Conservation (phyloP, 2,888 invertebrate genomes). For the Anticlea derivata region DNA sequence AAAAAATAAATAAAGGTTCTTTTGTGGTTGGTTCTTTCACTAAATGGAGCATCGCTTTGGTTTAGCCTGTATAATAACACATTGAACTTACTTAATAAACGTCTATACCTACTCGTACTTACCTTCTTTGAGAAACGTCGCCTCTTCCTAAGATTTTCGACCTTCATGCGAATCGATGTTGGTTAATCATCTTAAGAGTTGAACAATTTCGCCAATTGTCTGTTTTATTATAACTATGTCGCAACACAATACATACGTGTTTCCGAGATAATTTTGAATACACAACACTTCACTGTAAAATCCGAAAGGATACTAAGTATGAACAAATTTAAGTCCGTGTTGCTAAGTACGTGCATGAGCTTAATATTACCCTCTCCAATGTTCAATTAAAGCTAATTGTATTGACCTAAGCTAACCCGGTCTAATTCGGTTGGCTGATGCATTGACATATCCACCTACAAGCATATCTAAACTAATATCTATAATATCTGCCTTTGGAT, state of each 20-base stretch:
- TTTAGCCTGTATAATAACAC: slow-evolving; percentile 7
- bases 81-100: slow-evolving; percentile 41
- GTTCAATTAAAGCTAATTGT: slow-evolving; percentile 77
- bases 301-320: slow-evolving; percentile 35
- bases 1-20: no score
- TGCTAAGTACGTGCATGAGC: slow-evolving; percentile 36
- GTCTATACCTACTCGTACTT: slow-evolving; percentile 30
- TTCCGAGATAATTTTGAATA: neutral
- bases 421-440: slow-evolving; percentile 73
- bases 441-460: slow-evolving; percentile 38
- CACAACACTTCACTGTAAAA: slow-evolving; percentile 36
- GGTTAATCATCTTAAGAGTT: slow-evolving; percentile 3
- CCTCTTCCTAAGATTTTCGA: slow-evolving; percentile 17
- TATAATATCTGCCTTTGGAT: no score
- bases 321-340: slow-evolving; percentile 25
- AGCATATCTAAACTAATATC: neutral
- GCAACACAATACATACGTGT: no score
- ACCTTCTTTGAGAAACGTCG: slow-evolving; percentile 49
- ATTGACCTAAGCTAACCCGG: slow-evolving; percentile 80
- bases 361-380: slow-evolving; percentile 61
- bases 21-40: no score
- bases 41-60: no score
- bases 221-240: no score
- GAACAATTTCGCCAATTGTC: no score
- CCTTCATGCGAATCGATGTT: neutral